Evolutionary conservation across 2,113 vertebrate species (phyloP), one percentile per base, ranked within the genome.

Genomic region (Chiloscyllium plagiosum): DNA sequence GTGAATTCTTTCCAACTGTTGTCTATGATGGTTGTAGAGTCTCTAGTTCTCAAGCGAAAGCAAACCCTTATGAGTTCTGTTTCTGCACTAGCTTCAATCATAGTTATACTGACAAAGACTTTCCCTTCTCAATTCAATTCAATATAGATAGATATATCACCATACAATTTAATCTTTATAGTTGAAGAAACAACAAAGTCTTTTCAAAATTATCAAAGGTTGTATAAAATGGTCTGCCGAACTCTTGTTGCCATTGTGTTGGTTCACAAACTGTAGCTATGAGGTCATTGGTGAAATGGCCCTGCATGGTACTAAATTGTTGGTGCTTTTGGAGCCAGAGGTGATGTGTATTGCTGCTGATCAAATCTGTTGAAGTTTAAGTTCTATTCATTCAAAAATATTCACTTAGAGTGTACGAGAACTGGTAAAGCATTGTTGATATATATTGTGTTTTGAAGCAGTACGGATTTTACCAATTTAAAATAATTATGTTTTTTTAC

Each of bases 401-500:
- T 69, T 68, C 37, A 47, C 66, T 90, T 10, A 69, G 4, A 4
- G n/a, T 10, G 12, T 29, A 94, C 10, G 20, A 37, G n/a, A 29
- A 93, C n/a, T 66, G 52, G 61, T 61, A 56, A 61, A 92, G 5
- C n/a, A 33, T 93, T 1, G 66, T 66, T 66, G n/a, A 66, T 92
- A 89, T 12, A 3, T 56, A 56, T 52, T 89, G 50, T 56, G 20
- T 47, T 89, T 17, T 94, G 92, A 42, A 94, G 61, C 15, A 19
- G n/a, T 24, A n/a, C 7, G 22, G 7, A 7, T 94, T 8, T 1
- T 47, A 24, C 6, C 86, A 89, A 56, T 50, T 50, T 95, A 47
- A 95, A 95, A 95, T 95, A 70, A 52, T 72, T 70, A 20, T 56
- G 29, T 33, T 61, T 89, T 89, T 89, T 86, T 42, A 42, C 37